Evolutionary conservation across 2,888 invertebrate genomes (phyloP).

Genomic region (Tenthredo mesomela): DNA sequence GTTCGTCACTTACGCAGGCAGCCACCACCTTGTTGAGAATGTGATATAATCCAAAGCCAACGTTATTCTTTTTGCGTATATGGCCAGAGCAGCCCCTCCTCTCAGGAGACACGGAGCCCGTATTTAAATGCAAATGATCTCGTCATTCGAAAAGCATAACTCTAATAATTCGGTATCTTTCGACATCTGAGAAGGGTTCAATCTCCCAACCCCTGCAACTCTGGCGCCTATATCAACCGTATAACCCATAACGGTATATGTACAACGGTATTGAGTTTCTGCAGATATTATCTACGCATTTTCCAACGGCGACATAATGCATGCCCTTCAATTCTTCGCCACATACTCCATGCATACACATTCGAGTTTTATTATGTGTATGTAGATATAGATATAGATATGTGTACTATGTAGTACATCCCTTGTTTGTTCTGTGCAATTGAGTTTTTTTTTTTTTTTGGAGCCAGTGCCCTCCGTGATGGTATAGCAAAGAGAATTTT

Average conservation of each 20-base stretch:
- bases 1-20: background rate
- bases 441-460: background rate
- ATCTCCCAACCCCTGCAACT: background rate
- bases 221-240: background rate
- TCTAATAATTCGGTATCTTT: constrained; percentile 64
- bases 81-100: constrained; percentile 5
- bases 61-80: background rate
- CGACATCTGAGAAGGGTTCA: constrained; percentile 40
- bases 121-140: constrained; percentile 71
- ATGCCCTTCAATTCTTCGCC: background rate
- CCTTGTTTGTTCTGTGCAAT: background rate
- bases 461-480: background rate
- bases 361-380: background rate
- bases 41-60: background rate
- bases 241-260: background rate
- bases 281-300: background rate
- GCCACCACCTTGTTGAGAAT: background rate
- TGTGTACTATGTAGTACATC: background rate
- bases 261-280: constrained; percentile 25
- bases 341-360: background rate
- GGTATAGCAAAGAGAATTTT: constrained; percentile 7
- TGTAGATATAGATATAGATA: background rate
- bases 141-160: constrained; percentile 69
- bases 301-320: background rate
- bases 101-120: constrained; percentile 42